These are phyloP conservation scores for Mionectes macconnelli DNA, from an alignment of 2,113 vertebrate genomes.

Conservation along the genomic window DNA sequence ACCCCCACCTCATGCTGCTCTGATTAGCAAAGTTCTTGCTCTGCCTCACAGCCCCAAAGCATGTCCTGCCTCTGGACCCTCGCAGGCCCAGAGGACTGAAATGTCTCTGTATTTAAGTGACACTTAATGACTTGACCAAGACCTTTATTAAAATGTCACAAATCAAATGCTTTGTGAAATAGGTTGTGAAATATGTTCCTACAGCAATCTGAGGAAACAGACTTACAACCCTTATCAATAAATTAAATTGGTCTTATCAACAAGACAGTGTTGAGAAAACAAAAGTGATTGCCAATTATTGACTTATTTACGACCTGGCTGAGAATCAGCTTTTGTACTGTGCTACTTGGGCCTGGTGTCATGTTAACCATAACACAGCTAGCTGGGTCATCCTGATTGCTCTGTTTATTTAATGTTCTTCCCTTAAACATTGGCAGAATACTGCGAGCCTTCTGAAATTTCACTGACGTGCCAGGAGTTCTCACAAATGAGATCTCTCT, in stretches of 20 bases:
- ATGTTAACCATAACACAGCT: neutral
- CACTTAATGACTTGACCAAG: neutral
- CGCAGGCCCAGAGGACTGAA: neutral
- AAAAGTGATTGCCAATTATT: constrained; percentile 27
- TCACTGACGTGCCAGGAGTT: neutral
- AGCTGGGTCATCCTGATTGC: constrained; percentile 39
- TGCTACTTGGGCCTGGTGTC: neutral
- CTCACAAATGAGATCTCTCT: neutral
- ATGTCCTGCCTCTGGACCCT: neutral
- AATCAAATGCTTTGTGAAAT: neutral
- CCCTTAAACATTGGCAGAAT: constrained; percentile 32
- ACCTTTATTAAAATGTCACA: neutral
- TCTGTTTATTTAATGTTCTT: neutral
- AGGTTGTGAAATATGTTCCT: neutral
- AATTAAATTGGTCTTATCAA: constrained; percentile 1
- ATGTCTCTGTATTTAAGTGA: neutral
- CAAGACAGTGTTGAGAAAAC: neutral
- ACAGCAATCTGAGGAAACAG: neutral
- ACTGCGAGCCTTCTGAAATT: neutral
- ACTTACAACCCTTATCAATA: neutral
- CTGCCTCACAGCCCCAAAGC: neutral
- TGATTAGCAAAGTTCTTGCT: neutral
- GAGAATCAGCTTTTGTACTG: neutral
- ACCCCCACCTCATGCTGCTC: neutral
- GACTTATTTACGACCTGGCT: constrained; percentile 4